Evolutionary conservation across 2,113 vertebrate genomes (phyloP).

Genomic region (Eulemur macaco): DNA sequence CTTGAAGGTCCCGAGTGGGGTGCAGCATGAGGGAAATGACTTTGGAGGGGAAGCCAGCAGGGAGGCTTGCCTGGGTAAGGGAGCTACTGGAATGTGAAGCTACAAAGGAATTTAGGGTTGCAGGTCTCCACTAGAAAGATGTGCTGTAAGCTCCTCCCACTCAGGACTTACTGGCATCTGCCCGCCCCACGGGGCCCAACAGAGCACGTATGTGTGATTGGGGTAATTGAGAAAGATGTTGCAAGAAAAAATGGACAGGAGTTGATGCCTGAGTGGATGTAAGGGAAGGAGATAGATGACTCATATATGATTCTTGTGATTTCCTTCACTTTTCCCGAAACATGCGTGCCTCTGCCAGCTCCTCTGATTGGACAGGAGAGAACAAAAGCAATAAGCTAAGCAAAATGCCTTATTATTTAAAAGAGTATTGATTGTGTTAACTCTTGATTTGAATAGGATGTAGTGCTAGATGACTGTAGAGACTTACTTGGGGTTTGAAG

Average conservation of each 20-base stretch:
- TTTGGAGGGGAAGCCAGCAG: not conserved
- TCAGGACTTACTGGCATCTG: not conserved
- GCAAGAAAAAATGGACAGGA: not conserved
- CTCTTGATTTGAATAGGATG: not conserved
- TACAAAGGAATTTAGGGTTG: not conserved
- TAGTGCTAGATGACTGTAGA: not conserved
- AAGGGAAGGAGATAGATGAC: constrained; percentile 50
- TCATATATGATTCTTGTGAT: constrained; percentile 61
- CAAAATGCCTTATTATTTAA: not conserved
- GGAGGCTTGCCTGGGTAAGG: not conserved
- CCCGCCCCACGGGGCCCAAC: too few relatives aligned
- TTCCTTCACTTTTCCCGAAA: constrained; percentile 68
- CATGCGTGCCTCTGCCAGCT: constrained; percentile 29
- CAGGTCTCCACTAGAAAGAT: not conserved
- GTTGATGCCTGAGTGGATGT: constrained; percentile 47
- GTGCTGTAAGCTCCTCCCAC: not conserved
- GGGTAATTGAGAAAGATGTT: constrained; percentile 18
- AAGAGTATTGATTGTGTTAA: not conserved
- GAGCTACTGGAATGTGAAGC: not conserved
- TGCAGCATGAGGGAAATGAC: not conserved
- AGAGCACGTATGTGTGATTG: not conserved
- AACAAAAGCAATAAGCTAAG: constrained; percentile 43
- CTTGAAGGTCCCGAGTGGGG: not conserved
- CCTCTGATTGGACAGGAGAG: not conserved
- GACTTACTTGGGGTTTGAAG: not conserved